Percentiles rank a stretch among this genome's conserved stretches.
Evolutionary conservation across 2,797 vertebrate genomes (phyloP).

Genomic region (Tragelaphus eurycerus): DNA sequence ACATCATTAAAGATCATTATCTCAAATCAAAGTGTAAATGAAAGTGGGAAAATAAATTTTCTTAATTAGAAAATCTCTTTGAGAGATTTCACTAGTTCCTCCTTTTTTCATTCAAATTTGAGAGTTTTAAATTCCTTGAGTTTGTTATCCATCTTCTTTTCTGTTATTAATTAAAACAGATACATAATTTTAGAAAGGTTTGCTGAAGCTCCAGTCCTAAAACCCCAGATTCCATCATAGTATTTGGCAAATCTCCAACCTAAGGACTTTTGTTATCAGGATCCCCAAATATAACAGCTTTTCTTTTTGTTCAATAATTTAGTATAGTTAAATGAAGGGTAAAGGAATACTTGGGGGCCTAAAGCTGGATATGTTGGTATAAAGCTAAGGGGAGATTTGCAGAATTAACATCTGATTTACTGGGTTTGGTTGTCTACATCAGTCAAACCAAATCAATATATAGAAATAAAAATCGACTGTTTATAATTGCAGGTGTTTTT

Average conservation of each 20-base stretch:
- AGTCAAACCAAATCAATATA: not conserved
- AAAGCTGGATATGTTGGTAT: not conserved
- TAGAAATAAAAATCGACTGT: not conserved
- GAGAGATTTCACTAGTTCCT: slow-evolving; percentile 10
- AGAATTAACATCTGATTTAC: not conserved
- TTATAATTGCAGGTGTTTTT: not conserved
- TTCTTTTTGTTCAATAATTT: not conserved
- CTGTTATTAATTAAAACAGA: not conserved
- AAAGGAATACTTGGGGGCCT: not conserved
- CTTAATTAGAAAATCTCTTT: not conserved
- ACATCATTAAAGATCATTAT: not conserved
- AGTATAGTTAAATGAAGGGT: not conserved
- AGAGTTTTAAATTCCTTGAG: not conserved
- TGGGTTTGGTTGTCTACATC: not conserved
- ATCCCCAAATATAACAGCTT: not conserved
- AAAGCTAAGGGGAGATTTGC: not conserved
- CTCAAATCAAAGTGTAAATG: not conserved
- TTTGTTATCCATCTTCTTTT: not conserved
- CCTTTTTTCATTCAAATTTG: not conserved
- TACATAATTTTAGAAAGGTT: not conserved
- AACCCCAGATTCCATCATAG: not conserved
- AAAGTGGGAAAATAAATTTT: not conserved
- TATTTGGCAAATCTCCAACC: not conserved
- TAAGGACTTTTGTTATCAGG: not conserved
- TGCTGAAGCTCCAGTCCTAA: not conserved